These are phyloP conservation scores for Tachina lurida DNA, from an alignment of 2,888 invertebrate species.

Conservation along the genomic window DNA sequence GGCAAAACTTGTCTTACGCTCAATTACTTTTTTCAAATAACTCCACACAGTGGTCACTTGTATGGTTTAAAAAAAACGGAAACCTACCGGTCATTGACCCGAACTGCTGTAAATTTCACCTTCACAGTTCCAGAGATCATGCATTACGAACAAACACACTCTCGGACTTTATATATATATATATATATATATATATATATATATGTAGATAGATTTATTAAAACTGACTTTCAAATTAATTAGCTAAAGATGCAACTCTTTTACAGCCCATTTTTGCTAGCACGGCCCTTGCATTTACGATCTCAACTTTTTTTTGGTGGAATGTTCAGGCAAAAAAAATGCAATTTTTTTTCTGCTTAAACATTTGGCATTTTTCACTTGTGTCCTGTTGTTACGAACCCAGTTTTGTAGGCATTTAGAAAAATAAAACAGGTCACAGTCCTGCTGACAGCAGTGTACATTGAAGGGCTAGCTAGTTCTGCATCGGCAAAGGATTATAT, in stretches of 20 bases:
- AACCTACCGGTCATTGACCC: no score
- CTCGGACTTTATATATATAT: no score
- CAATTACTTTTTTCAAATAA: no score
- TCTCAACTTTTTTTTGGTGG: constrained; percentile 17
- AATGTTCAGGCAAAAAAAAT: constrained; percentile 25
- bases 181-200: no score
- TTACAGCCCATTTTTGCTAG: constrained; percentile 18
- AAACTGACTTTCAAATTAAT: not conserved
- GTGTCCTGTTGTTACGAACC: constrained; percentile 47
- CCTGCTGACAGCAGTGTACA: constrained; percentile 20
- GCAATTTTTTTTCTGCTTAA: constrained; percentile 32
- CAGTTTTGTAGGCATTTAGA: constrained; percentile 73
- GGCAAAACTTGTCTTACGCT: no score
- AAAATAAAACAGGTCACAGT: constrained; percentile 27
- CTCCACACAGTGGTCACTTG: no score
- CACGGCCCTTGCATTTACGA: constrained; percentile 62
- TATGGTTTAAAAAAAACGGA: no score
- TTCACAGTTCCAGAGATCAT: no score
- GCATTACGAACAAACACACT: no score
- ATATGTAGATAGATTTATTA: not conserved
- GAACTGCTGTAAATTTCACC: no score
- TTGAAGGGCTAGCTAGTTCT: not conserved
- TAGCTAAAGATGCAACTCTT: constrained; percentile 15
- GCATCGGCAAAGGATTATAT: constrained; percentile 67
- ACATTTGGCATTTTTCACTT: constrained; percentile 61